phyloP scores from a whole-genome alignment of 2,888 invertebrate genomes.

The Eulithis prunata region DNA sequence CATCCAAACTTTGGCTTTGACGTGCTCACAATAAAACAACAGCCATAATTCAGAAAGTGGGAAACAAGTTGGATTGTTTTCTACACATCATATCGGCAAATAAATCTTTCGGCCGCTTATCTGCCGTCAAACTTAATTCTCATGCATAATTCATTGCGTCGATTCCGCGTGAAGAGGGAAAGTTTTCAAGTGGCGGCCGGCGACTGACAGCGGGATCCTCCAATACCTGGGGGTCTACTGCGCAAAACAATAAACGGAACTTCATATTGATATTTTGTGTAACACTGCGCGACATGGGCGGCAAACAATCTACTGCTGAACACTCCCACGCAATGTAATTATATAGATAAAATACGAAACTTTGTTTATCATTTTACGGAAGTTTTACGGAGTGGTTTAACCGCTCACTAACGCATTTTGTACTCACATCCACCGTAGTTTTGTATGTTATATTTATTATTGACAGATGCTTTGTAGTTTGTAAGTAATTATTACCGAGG shows the following conservation, averaged over 20 bases:
- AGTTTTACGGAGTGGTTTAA: too few species aligned
- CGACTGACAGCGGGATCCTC: constrained; percentile 41
- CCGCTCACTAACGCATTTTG: constrained; percentile 11
- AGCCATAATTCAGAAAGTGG: constrained; percentile 77
- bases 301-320: too few species aligned
- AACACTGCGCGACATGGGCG: too few species aligned
- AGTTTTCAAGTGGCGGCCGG: constrained; percentile 65
- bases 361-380: too few species aligned
- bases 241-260: too few species aligned
- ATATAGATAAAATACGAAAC: too few species aligned
- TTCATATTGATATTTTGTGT: too few species aligned
- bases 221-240: constrained; percentile 8
- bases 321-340: too few species aligned
- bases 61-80: constrained; percentile 82
- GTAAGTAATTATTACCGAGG: too few species aligned
- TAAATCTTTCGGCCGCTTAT: constrained; percentile 82
- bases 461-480: too few species aligned
- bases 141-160: constrained; percentile 81
- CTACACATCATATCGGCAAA: constrained; percentile 82
- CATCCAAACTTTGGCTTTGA: constrained; percentile 65
- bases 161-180: constrained; percentile 72
- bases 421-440: constrained; percentile 28
- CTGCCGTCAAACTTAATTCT: constrained; percentile 83
- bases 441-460: background rate
- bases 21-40: constrained; percentile 78